phyloP scores from a whole-genome alignment of 2,113 vertebrate species.

The Plestiodon gilberti region DNA sequence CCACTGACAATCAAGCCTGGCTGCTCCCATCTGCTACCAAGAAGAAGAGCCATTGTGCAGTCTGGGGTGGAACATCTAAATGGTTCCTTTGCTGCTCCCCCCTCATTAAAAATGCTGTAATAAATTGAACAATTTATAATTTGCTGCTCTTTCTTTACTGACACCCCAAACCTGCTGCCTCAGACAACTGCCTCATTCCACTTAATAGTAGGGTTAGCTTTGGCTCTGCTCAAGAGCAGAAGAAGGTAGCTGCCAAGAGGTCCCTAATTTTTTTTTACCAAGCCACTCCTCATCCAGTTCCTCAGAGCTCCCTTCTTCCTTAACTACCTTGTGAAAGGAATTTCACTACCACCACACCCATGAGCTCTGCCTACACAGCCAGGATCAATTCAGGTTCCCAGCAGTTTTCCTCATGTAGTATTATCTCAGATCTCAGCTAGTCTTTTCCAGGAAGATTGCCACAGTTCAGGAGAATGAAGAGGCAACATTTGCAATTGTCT shows the following conservation, averaged over 20 bases:
- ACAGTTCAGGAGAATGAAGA: neutral
- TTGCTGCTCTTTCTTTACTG: neutral
- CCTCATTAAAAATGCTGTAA: neutral
- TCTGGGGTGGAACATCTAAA: neutral
- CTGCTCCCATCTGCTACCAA: neutral
- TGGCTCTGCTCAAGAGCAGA: neutral
- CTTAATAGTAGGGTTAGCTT: neutral
- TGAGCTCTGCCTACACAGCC: neutral
- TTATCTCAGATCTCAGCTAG: neutral
- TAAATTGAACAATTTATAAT: neutral
- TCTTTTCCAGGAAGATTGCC: neutral
- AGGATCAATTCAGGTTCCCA: neutral
- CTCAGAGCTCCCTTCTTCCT: neutral
- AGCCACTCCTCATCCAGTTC: neutral
- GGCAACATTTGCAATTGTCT: neutral
- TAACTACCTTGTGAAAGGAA: neutral
- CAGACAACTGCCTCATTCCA: neutral
- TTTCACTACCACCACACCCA: neutral
- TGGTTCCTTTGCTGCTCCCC: neutral
- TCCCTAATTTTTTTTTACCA: neutral
- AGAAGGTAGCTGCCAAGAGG: neutral
- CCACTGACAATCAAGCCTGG: neutral
- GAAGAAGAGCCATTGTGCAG: neutral
- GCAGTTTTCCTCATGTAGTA: neutral
- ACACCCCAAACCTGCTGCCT: neutral